A percentile compares a stretch with the other conserved stretches of the same genome.
Conservation (phyloP, 2,113 vertebrate species). For the Xenopus laevis region DNA sequence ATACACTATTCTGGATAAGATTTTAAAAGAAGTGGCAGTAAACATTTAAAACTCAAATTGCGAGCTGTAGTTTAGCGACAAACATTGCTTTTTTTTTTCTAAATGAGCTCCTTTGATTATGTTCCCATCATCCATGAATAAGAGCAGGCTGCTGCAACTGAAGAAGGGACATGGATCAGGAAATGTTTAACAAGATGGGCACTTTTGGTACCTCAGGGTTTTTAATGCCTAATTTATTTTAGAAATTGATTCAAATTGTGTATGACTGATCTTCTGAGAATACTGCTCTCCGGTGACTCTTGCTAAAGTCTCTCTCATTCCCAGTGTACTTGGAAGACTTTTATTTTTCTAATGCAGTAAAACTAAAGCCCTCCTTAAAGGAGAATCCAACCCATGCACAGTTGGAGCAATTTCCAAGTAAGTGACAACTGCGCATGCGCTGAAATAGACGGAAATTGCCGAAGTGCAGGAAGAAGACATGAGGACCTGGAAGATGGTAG, state of each 20-base stretch:
- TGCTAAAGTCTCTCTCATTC: conserved; percentile 10
- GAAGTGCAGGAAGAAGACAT: no score
- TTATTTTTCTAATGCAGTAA: background rate
- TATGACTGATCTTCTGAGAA: conserved; percentile 10
- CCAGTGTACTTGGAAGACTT: conserved; percentile 6
- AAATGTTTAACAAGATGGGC: background rate
- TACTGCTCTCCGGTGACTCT: conserved; percentile 14
- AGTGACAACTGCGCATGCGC: no score
- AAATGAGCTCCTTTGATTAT: background rate
- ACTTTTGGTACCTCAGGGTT: conserved; percentile 5
- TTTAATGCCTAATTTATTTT: conserved; percentile 11
- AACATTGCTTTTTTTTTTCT: no score
- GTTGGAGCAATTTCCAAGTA: no score
- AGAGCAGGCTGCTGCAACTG: background rate
- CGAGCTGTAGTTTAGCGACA: no score
- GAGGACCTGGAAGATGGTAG: no score
- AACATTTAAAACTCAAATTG: no score
- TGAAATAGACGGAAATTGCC: no score
- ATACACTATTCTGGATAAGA: no score
- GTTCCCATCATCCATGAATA: background rate
- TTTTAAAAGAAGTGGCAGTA: no score
- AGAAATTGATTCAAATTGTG: conserved; percentile 11
- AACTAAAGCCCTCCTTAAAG: no score
- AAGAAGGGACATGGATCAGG: background rate
- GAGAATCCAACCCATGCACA: no score